Conservation (phyloP, 2,113 vertebrate genomes). For the Bufo bufo region DNA sequence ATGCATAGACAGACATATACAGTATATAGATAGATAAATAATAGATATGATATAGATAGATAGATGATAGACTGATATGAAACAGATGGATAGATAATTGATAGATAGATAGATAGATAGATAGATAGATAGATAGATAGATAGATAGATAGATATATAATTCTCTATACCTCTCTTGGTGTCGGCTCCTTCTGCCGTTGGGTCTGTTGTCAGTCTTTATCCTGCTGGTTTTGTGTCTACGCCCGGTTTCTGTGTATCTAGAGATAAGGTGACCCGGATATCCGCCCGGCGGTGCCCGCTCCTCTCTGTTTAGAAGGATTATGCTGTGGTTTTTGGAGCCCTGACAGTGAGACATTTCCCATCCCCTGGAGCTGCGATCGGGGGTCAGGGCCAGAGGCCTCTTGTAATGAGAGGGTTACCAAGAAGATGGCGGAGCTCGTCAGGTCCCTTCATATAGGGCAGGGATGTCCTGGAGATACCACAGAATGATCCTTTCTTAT, state of each 20-base stretch:
- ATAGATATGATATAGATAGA: background rate
- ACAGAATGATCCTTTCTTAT: no score
- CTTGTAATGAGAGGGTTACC: background rate
- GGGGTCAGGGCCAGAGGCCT: background rate
- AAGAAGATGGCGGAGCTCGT: no score
- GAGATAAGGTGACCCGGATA: slow-evolving; percentile 20
- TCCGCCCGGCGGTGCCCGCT: background rate
- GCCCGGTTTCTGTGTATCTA: slow-evolving; percentile 1
- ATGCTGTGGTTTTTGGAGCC: background rate
- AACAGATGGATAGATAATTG: background rate
- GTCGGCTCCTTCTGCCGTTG: background rate
- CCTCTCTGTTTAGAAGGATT: background rate
- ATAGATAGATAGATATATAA: no score
- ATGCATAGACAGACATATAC: no score
- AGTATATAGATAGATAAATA: no score
- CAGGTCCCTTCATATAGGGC: no score
- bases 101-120: slow-evolving; percentile 17
- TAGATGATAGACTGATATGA: background rate
- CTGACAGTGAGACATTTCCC: background rate
- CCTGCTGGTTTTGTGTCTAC: background rate
- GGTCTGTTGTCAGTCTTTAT: background rate
- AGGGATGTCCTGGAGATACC: no score
- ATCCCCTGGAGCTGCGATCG: background rate
- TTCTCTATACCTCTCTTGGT: background rate
- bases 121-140: slow-evolving; percentile 4